These are phyloP conservation scores for Porites lobata DNA, from an alignment of 92 coral and sea anemone genomes.

Conservation along the genomic window DNA sequence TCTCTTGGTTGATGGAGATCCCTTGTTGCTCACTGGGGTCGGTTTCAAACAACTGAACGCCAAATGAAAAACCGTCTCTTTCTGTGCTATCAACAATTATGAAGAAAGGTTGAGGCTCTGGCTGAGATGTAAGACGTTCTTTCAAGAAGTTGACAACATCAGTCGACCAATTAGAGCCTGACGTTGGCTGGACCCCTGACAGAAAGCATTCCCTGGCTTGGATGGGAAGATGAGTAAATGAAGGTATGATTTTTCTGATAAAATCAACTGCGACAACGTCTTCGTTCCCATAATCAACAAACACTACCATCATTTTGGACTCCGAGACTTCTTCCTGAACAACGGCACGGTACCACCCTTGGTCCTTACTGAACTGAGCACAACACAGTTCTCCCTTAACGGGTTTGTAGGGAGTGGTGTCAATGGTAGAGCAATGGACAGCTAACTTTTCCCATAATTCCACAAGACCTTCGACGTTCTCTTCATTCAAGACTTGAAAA, in stretches of 20 bases:
- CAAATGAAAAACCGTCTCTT: background rate
- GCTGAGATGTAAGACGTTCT: constrained; percentile 28
- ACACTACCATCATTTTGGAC: constrained; percentile 64
- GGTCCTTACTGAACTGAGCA: constrained; percentile 72
- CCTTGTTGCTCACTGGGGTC: constrained; percentile 30
- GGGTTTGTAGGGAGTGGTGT: constrained; percentile 64
- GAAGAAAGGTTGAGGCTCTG: constrained; percentile 39
- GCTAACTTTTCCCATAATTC: constrained; percentile 61
- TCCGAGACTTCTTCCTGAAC: constrained; percentile 59
- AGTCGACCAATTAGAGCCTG: constrained; percentile 41
- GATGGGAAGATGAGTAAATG: constrained; percentile 73
- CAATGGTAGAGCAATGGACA: constrained; percentile 66
- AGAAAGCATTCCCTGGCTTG: constrained; percentile 74
- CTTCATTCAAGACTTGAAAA: constrained; percentile 69
- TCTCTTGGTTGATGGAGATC: constrained; percentile 55
- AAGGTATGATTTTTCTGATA: constrained; percentile 56
- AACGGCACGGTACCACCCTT: constrained; percentile 80
- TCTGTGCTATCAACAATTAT: constrained; percentile 49
- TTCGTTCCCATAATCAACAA: constrained; percentile 85
- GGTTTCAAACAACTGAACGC: constrained; percentile 69
- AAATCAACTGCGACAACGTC: constrained; percentile 35
- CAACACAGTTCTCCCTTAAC: constrained; percentile 73
- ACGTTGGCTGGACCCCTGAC: constrained; percentile 49
- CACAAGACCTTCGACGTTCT: constrained; percentile 59
- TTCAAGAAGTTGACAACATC: constrained; percentile 59